phyloP scores from a whole-genome alignment of 1,140 invertebrate genomes.

The Trinorchestia longiramus region DNA sequence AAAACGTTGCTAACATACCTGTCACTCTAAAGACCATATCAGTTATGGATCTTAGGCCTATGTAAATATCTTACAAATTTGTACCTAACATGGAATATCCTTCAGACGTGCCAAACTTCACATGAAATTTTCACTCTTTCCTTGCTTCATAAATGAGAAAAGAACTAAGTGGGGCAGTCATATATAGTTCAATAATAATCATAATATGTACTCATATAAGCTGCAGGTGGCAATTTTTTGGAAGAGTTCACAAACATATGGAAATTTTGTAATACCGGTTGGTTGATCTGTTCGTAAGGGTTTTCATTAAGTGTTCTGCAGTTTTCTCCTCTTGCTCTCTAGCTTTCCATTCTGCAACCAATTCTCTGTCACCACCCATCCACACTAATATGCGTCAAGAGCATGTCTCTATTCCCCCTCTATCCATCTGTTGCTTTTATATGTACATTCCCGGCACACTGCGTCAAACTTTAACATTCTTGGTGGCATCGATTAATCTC shows the following conservation, averaged over 20 bases:
- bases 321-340: not conserved
- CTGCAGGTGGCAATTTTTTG: not conserved
- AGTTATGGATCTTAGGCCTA: too few relatives aligned
- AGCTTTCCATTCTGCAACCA: not conserved
- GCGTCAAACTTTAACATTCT: not conserved
- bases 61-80: too few relatives aligned
- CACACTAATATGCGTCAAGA: not conserved
- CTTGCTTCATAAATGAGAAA: too few relatives aligned
- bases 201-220: not conserved
- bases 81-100: too few relatives aligned
- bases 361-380: not conserved
- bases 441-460: too few relatives aligned
- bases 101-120: too few relatives aligned
- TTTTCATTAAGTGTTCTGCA: not conserved
- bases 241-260: not conserved
- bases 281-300: not conserved
- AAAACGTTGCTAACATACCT: too few relatives aligned
- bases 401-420: not conserved
- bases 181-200: not conserved
- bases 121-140: too few relatives aligned
- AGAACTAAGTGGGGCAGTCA: too few relatives aligned
- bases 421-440: not conserved
- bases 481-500: not conserved
- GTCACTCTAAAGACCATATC: too few relatives aligned
- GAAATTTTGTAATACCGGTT: not conserved